A percentile compares a stretch with the other conserved stretches of the same genome.
These are phyloP conservation scores for Aleiodes leptofemur DNA, from an alignment of 2,888 invertebrate species.

Conservation along the genomic window DNA sequence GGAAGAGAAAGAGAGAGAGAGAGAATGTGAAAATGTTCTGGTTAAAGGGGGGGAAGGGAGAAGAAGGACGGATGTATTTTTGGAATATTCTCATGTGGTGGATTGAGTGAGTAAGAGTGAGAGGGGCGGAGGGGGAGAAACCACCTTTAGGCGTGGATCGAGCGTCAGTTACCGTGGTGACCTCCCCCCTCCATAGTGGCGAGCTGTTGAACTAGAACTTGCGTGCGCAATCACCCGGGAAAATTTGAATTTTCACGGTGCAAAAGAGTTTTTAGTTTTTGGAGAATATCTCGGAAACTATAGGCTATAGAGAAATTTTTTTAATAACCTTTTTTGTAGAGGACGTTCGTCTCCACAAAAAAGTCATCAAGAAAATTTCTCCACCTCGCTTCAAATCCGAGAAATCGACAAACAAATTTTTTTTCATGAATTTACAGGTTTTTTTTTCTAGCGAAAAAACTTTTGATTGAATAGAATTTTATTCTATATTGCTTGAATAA, in stretches of 20 bases:
- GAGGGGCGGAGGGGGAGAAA: neutral
- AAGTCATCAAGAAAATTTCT: too few species aligned
- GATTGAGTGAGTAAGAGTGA: neutral
- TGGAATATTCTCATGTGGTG: neutral
- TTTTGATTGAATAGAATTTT: too few species aligned
- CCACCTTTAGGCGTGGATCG: slow-evolving; percentile 33
- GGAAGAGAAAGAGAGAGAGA: neutral
- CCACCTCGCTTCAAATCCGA: too few species aligned
- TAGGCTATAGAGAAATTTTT: too few species aligned
- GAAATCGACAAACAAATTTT: too few species aligned
- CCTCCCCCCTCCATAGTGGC: neutral
- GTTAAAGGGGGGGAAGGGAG: neutral
- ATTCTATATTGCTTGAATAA: too few species aligned
- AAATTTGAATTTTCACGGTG: neutral
- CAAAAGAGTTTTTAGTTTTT: too few species aligned
- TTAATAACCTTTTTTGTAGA: too few species aligned
- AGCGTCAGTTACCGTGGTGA: slow-evolving; percentile 35
- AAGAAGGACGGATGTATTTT: slow-evolving; percentile 2
- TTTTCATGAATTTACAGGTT: too few species aligned
- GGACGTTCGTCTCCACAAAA: too few species aligned
- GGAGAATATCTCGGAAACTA: too few species aligned
- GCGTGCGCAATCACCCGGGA: neutral
- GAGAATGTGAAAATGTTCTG: neutral
- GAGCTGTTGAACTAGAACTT: neutral
- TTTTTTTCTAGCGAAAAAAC: too few species aligned